phyloP scores from a whole-genome alignment of 2,797 vertebrate species.

The Hephaestus fuliginosus region DNA sequence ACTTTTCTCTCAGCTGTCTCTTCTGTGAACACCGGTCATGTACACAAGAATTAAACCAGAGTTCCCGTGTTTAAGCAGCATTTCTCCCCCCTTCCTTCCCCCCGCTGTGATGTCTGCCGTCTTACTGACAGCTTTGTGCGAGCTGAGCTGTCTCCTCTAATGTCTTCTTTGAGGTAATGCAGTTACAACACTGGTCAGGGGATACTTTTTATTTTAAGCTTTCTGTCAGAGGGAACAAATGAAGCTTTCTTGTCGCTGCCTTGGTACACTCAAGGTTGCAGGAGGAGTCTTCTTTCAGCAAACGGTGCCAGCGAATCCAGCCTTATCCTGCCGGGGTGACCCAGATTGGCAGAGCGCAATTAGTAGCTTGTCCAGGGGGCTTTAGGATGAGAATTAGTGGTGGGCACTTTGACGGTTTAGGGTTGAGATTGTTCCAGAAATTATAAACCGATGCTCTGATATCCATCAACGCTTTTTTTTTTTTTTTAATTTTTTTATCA shows the following conservation, averaged over 20 bases:
- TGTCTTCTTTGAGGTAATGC: conserved; percentile 26
- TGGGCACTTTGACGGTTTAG: conserved; percentile 43
- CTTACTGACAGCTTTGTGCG: conserved; percentile 24
- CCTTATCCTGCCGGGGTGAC: conserved; percentile 66
- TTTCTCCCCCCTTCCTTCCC: neutral
- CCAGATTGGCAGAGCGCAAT: conserved; percentile 72
- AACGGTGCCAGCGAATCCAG: conserved; percentile 63
- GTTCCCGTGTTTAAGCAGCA: conserved; percentile 1
- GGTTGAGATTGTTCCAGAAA: conserved; percentile 50
- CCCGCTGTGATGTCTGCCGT: neutral
- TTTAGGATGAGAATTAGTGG: conserved; percentile 51
- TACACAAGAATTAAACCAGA: conserved; percentile 9
- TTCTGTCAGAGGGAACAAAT: conserved; percentile 54
- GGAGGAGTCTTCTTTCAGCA: conserved; percentile 66
- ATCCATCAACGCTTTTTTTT: neutral
- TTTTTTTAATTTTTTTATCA: neutral
- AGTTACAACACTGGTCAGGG: conserved; percentile 26
- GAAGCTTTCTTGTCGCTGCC: conserved; percentile 42
- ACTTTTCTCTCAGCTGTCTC: conserved; percentile 10
- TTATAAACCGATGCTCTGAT: conserved; percentile 23
- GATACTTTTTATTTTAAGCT: conserved; percentile 62
- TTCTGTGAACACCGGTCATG: neutral
- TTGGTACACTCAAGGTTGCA: conserved; percentile 59
- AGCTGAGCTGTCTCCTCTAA: conserved; percentile 29
- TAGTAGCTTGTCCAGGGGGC: conserved; percentile 68